phyloP scores from a whole-genome alignment of 2,888 invertebrate species.

The Andrena trimmerana region DNA sequence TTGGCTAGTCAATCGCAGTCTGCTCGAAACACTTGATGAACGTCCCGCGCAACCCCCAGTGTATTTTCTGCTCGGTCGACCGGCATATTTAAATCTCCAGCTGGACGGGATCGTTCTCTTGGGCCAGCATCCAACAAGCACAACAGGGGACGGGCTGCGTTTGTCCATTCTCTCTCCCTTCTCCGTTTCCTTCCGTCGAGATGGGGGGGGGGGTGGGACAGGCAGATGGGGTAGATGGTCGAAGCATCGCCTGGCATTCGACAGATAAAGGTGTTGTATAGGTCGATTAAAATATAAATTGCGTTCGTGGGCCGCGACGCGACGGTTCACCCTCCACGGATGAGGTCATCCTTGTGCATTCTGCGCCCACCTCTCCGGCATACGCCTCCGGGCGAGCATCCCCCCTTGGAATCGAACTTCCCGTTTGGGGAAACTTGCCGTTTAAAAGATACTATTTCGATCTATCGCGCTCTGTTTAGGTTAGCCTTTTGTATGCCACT shows the following conservation, averaged over 20 bases:
- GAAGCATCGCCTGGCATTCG: constrained; percentile 77
- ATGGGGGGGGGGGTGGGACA: constrained; percentile 10
- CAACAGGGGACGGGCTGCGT: background rate
- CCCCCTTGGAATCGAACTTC: background rate
- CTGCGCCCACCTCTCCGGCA: background rate
- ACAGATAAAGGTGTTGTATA: constrained; percentile 75
- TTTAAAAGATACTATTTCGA: no score
- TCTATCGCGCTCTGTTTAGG: background rate
- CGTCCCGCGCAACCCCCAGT: constrained; percentile 65
- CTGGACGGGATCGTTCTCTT: constrained; percentile 30
- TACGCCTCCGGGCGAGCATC: background rate
- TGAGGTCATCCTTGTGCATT: constrained; percentile 30
- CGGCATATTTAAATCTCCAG: constrained; percentile 58
- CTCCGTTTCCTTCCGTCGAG: constrained; percentile 27
- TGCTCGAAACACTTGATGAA: constrained; percentile 53
- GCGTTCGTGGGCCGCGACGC: constrained; percentile 14
- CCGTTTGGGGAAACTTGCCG: background rate
- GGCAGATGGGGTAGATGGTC: constrained; percentile 71
- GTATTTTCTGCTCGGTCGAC: constrained; percentile 73
- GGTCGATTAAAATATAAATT: constrained; percentile 64
- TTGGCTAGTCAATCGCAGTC: constrained; percentile 65
- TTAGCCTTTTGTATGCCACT: background rate
- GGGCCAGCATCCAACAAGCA: constrained; percentile 5
- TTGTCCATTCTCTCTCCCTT: background rate
- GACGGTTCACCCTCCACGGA: constrained; percentile 21